A percentile compares a stretch with the other conserved stretches of the same genome.
Evolutionary conservation across 1,140 invertebrate genomes (phyloP).

Genomic region (Trichogramma pretiosum): DNA sequence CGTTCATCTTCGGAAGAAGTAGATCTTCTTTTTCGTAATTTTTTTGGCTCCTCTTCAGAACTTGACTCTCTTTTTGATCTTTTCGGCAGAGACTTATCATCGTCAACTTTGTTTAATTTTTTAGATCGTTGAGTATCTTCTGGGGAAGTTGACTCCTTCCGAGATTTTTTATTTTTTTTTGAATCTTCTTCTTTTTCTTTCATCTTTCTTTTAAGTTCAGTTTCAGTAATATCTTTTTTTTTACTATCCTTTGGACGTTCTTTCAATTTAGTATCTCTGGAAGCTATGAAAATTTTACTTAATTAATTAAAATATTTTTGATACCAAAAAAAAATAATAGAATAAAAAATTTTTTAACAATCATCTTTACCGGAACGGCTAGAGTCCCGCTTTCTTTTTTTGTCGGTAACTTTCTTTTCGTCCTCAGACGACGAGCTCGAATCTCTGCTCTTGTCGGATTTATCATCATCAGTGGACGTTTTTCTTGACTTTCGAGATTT

Average conservation of each 20-base stretch:
- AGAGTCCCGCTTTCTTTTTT: constrained; percentile 34
- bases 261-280: constrained; percentile 32
- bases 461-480: constrained; percentile 38
- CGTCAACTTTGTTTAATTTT: constrained; percentile 45
- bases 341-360: constrained; percentile 7
- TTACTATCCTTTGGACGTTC: constrained; percentile 36
- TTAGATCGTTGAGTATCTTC: constrained; percentile 52
- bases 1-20: constrained; percentile 43
- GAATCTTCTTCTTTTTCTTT: constrained; percentile 42
- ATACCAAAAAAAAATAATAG: not conserved
- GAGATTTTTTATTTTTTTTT: constrained; percentile 49
- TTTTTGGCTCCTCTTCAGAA: constrained; percentile 51
- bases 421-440: constrained; percentile 40
- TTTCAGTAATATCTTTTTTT: constrained; percentile 41
- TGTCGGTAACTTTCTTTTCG: constrained; percentile 34
- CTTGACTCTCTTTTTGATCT: constrained; percentile 47
- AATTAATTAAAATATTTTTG: constrained; percentile 4
- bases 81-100: constrained; percentile 45
- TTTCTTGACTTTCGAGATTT: constrained; percentile 35
- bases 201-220: constrained; percentile 42
- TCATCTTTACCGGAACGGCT: constrained; percentile 28
- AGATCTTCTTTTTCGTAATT: constrained; percentile 35
- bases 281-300: constrained; percentile 20
- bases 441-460: constrained; percentile 37
- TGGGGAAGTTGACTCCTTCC: constrained; percentile 54